These are phyloP conservation scores for Eubucco bourcierii DNA, from an alignment of 2,113 vertebrate genomes.

Conservation along the genomic window DNA sequence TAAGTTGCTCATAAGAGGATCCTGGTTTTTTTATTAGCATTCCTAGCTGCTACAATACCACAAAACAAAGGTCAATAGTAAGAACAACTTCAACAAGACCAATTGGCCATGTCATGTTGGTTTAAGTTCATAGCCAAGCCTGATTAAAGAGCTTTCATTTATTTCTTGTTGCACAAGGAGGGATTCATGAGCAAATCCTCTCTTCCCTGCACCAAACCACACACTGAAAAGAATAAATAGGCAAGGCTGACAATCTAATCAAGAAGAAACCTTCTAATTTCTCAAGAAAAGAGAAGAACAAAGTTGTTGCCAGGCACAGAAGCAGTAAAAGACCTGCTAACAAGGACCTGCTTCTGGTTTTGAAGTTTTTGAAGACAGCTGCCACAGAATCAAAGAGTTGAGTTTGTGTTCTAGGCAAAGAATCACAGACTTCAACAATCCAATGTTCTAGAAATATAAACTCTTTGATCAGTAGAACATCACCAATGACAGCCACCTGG, in stretches of 20 bases:
- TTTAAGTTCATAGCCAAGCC: neutral
- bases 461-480: neutral
- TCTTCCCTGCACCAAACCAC: neutral
- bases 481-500: neutral
- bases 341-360: neutral
- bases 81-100: neutral
- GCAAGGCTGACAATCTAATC: neutral
- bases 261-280: neutral
- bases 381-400: neutral
- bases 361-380: neutral
- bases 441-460: neutral
- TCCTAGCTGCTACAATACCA: neutral
- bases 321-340: neutral
- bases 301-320: neutral
- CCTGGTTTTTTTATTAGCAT: neutral
- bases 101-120: neutral
- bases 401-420: neutral
- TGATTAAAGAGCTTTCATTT: neutral
- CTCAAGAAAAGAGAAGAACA: neutral
- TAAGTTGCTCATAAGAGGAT: neutral
- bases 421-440: neutral
- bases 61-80: neutral
- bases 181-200: neutral
- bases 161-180: neutral
- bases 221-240: neutral